phyloP scores from a whole-genome alignment of 2,113 vertebrate genomes.

The Poeciliopsis occidentalis region DNA sequence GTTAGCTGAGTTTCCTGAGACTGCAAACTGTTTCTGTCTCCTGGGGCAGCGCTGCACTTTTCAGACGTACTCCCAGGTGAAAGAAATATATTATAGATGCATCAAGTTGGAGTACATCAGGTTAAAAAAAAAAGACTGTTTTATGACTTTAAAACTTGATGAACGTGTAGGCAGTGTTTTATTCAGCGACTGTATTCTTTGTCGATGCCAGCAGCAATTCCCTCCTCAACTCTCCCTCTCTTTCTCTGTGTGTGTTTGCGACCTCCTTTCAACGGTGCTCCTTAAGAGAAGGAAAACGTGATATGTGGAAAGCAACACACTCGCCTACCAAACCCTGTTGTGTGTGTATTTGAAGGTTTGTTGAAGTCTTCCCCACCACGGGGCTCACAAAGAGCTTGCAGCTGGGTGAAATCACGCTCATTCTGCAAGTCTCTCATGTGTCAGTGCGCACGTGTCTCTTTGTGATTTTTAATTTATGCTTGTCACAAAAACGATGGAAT shows the following conservation, averaged over 20 bases:
- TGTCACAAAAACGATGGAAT: conserved; percentile 23
- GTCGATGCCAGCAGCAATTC: not conserved
- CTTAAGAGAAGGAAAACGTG: conserved; percentile 24
- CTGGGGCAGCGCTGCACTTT: not conserved
- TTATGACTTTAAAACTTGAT: conserved; percentile 12
- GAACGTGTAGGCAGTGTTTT: not conserved
- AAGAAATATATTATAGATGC: not conserved
- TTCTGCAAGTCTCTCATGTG: conserved; percentile 17
- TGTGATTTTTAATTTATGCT: conserved; percentile 22
- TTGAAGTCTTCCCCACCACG: not conserved
- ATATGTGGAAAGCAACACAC: conserved; percentile 6
- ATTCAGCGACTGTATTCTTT: not conserved
- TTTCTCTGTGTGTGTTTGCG: not conserved
- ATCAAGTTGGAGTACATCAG: not conserved
- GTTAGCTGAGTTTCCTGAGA: not conserved
- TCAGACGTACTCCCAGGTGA: conserved; percentile 12
- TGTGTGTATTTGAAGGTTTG: conserved; percentile 8
- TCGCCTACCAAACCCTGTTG: not conserved
- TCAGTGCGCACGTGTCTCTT: not conserved
- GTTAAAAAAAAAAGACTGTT: not conserved
- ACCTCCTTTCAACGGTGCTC: conserved; percentile 19
- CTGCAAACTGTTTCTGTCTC: not conserved
- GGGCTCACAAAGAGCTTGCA: conserved; percentile 14
- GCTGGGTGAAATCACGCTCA: conserved; percentile 25
- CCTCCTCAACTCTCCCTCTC: not conserved